A percentile compares a stretch with the other conserved stretches of the same genome.
phyloP scores from a whole-genome alignment of 2,797 vertebrate species.

The Labroides dimidiatus region DNA sequence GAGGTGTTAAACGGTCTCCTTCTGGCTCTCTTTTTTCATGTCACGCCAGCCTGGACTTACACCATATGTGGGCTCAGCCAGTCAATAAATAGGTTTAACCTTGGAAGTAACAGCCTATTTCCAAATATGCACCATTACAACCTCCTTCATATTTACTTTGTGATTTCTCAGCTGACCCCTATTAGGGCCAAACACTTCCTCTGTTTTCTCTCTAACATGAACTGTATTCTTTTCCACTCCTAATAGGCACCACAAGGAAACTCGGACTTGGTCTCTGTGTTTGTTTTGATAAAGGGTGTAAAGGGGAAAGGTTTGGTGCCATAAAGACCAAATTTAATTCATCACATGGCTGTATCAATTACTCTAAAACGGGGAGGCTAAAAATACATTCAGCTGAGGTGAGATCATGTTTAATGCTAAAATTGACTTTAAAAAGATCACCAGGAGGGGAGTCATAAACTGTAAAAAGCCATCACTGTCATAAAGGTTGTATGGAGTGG shows the following conservation, averaged over 20 bases:
- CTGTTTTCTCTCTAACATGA: conserved; percentile 33
- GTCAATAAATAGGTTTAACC: conserved; percentile 29
- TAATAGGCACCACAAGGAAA: conserved; percentile 24
- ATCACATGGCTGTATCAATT: conserved; percentile 59
- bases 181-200: conserved; percentile 25
- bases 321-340: conserved; percentile 50
- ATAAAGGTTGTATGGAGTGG: conserved; percentile 36
- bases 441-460: conserved; percentile 22
- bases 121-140: conserved; percentile 32
- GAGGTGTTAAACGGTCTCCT: conserved; percentile 22
- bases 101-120: conserved; percentile 41
- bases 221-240: conserved; percentile 27
- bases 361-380: conserved; percentile 45
- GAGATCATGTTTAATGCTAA: conserved; percentile 57
- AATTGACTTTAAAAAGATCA: conserved; percentile 59
- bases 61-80: conserved; percentile 44
- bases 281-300: conserved; percentile 5
- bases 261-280: conserved; percentile 11
- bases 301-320: conserved; percentile 21
- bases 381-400: conserved; percentile 47
- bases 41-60: conserved; percentile 33
- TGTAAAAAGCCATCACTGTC: conserved; percentile 34
- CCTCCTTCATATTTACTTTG: conserved; percentile 30
- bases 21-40: conserved; percentile 4
- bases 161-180: conserved; percentile 20